Base-by-base conservation (phyloP, 2,888 invertebrate genomes). In the Nomada fabriciana region DNA sequence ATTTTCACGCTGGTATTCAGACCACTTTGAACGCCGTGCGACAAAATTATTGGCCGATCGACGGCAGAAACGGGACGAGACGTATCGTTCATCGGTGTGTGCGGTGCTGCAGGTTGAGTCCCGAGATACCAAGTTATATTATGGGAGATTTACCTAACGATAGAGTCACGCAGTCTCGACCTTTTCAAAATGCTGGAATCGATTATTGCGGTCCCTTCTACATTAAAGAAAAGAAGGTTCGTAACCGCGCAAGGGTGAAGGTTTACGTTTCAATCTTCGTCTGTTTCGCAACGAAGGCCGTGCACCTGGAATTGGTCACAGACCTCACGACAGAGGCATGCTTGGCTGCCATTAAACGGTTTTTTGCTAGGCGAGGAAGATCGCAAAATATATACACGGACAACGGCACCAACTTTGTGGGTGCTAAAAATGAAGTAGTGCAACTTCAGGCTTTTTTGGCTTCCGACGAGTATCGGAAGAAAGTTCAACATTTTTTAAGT, bases 91-190 rank as follows among this genome's bases (percentile, higher is more conserved):
- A 42, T 4, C 29, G 23, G 0, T 75, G 68, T 20, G 25, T 75
- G 0, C 43, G 18, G 3, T 75, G 67, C 15, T 67, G 55, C 59
- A n/a, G 25, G 0, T 18, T 9, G 0, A 67, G 52, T 15, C 74
- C 74, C 1, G 10, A 11, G 2, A n/a, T 13, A 0, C 2, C 23
- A 0, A 23, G 42, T 7, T 60, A 74, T 13, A 20, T 60, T 4
- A 74, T 74, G 60, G 60, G 67, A 13, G 15, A 65, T 52, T 47
- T 67, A 11, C 67, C 60, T 7, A 20, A 11, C 2, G 42, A n/a
- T 15, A 65, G 65, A 0, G 59, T 67, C 7, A 67, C n/a, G 15
- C 36, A n/a, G n/a, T n/a, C n/a, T n/a, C n/a, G n/a, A n/a, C n/a
- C n/a, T n/a, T n/a, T n/a, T n/a, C n/a, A n/a, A n/a, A n/a, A n/a